Evolutionary conservation across 2,888 invertebrate species (phyloP), one percentile per base, ranked within the genome.

Genomic region (Drosophila monieri): DNA sequence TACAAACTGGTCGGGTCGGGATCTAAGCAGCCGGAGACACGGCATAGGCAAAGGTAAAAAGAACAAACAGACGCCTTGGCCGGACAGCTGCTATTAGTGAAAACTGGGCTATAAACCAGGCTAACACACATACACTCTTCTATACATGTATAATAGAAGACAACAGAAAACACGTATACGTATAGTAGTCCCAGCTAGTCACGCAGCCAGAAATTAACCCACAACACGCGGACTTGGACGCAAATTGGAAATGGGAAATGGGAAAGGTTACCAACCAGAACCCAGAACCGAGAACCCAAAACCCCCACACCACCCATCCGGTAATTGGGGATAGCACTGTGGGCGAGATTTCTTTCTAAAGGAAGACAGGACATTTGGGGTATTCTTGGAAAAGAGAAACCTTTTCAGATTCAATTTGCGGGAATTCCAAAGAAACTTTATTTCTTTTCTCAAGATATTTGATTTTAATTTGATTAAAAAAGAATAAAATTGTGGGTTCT

Each of bases 171-270:
- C 48, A 21, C n/a, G 18, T 54, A 54, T 53, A 21, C 35, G 9
- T 32, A 18, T 18, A 51, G 62, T 35, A 64, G 37, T 44, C 48
- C 21, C 48, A 27, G 64, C 25, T 39, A 57, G 71, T 72, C 71
- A 71, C 71, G 71, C 71, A 72, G 64, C 48, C 53, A 53, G 48
- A 72, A 71, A 52, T 72, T 46, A 71, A 62, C 37, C 72, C 72
- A 57, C 64, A 71, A 72, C 56, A 72, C 57, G 61, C 72, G 71
- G 72, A 70, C 70, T 14, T 47, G 56, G 55, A 70, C 62, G 54
- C 72, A 70, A 71, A 56, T 37, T 61, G 72, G 41, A 35, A 49
- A 52, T 37, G 70, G 72, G 41, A 35, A 49, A 52, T 37, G 70
- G 70, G 48, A 70, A 46, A 62, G 56, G 56, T 46, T 48, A 10